phyloP scores from a whole-genome alignment of 2,113 vertebrate species.

The Oenanthe melanoleuca region DNA sequence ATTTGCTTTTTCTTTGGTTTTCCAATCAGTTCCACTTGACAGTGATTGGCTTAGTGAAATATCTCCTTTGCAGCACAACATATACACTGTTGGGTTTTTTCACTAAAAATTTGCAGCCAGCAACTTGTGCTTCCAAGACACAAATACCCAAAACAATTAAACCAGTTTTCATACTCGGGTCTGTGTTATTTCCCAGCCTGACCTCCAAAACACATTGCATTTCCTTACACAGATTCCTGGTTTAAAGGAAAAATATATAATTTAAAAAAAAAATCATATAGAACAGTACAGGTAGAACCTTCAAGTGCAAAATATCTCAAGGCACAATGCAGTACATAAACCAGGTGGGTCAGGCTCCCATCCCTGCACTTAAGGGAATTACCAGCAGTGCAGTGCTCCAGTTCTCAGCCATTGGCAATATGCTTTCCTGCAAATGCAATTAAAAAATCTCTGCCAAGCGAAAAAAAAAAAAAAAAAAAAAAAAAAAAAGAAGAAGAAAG shows the following conservation, averaged over 20 bases:
- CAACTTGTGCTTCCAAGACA: background rate
- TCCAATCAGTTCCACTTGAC: background rate
- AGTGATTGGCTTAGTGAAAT: background rate
- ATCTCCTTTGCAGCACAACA: background rate
- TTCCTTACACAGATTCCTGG: background rate
- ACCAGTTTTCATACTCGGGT: background rate
- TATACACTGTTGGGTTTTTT: background rate
- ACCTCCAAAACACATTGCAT: accelerated
- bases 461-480: background rate
- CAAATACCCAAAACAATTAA: background rate
- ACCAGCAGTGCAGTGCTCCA: background rate
- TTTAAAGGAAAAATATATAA: background rate
- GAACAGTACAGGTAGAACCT: background rate
- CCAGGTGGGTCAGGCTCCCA: background rate
- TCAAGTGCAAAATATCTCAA: background rate
- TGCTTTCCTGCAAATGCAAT: background rate
- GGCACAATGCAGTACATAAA: background rate
- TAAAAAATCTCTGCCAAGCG: background rate
- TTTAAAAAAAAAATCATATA: background rate
- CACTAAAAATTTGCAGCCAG: background rate
- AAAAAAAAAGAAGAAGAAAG: background rate
- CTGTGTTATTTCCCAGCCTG: background rate
- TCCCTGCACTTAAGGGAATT: background rate
- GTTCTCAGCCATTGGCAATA: background rate
- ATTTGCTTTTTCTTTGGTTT: background rate